Evolutionary conservation across 2,888 invertebrate species (phyloP).

Genomic region (Oegoconia quadripuncta): DNA sequence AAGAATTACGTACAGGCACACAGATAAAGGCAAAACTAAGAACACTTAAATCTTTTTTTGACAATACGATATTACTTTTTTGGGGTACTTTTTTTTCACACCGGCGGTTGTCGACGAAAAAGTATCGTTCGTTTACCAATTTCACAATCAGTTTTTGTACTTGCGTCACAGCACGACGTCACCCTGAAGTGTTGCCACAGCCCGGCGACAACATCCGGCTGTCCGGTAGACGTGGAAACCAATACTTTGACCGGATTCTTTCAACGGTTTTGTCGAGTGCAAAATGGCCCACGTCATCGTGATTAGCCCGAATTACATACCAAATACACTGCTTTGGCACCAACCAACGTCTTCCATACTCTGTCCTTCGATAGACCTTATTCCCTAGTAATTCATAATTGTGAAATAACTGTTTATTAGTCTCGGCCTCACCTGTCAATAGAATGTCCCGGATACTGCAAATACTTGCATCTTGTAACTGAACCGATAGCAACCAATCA

Average conservation of each 20-base stretch:
- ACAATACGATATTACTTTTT: too few species aligned
- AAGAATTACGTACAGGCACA: too few species aligned
- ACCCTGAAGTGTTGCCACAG: too few species aligned
- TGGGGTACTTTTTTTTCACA: too few species aligned
- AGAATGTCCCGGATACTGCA: constrained; percentile 11
- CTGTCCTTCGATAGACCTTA: constrained; percentile 27
- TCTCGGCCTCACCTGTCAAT: constrained; percentile 24
- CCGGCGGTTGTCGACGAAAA: too few species aligned
- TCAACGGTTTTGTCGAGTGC: constrained; percentile 28
- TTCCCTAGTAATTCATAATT: constrained; percentile 25
- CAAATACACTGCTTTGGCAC: constrained; percentile 28
- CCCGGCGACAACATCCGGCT: too few species aligned
- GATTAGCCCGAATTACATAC: constrained; percentile 25
- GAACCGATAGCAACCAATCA: constrained; percentile 24
- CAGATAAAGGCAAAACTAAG: too few species aligned
- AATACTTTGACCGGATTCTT: constrained; percentile 16
- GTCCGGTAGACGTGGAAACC: too few species aligned
- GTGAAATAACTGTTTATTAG: constrained; percentile 22
- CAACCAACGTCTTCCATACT: constrained; percentile 27
- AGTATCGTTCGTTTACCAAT: too few species aligned
- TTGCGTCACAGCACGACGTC: too few species aligned
- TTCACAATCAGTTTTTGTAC: too few species aligned
- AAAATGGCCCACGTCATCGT: constrained; percentile 35
- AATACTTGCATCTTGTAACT: constrained; percentile 22
- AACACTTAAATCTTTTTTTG: too few species aligned